Base-by-base conservation (phyloP, 2,113 vertebrate genomes). In the Dinomys branickii region DNA sequence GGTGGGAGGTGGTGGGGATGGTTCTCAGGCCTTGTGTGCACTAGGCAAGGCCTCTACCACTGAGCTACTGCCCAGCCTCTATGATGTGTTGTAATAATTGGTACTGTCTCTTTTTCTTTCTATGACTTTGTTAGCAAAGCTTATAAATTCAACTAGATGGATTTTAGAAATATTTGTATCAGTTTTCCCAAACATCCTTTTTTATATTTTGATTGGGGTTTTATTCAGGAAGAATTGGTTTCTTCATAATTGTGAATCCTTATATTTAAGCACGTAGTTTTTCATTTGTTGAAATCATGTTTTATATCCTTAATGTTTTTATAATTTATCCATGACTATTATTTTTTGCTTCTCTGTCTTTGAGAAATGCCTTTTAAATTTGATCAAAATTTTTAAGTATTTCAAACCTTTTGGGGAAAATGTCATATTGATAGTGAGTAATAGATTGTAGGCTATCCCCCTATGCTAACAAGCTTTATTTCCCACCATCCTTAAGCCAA, bases 91-190 rank as follows among this genome's bases (percentile, higher is more conserved):
- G 75, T 82, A 67, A n/a, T 82, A 77, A 41, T 67, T 85, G 41
- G 4, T 41, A 4, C 44, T 58, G 24, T 19, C 50, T 85, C n/a
- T 65, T 12, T 33, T 28, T 87, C 33, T 20, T 59, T 86, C 44
- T 54, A 47, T 92, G 50, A 67, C 80, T 94, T 94, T 50, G 14
- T 44, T 85, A 26, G 67, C 26, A 78, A 73, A 73, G 26, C 22
- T 78, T 33, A 86, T 30, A 90, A 44, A 58, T 92, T 94, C 58
- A 61, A 86, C 50, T 30, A 54, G 63, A 44, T n/a, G 28, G 41
- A 85, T 89, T 92, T 89, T 78, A 85, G 63, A 92, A 87, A 86
- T 92, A 56, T 67, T 86, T 90, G 71, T 84, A 83, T 87, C 26
- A 92, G n/a, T 59, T 92, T 83, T 24, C 28, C 63, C 56, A 80